A percentile compares a stretch with the other conserved stretches of the same genome.
These are phyloP conservation scores for Diploptera punctata DNA, from an alignment of 2,888 invertebrate genomes.

Conservation along the genomic window DNA sequence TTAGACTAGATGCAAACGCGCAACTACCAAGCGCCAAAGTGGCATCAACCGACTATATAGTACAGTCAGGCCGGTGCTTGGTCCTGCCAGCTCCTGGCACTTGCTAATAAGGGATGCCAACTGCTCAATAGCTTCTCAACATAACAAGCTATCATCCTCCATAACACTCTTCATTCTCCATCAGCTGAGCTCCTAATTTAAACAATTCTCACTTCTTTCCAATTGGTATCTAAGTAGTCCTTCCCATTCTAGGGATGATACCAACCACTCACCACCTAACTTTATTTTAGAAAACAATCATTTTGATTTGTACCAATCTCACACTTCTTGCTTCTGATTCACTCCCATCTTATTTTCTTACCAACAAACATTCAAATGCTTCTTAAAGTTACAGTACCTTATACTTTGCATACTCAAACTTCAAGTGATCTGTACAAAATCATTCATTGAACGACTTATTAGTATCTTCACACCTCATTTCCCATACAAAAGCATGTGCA, in stretches of 20 bases:
- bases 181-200: conserved; percentile 25
- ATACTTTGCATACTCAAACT: not conserved
- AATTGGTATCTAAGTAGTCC: conserved; percentile 53
- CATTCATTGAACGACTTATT: conserved; percentile 15
- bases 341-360: too few species aligned
- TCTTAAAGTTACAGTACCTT: not conserved
- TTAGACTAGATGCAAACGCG: conserved; percentile 52
- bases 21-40: conserved; percentile 50
- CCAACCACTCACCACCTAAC: conserved; percentile 38
- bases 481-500: conserved; percentile 37
- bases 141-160: not conserved
- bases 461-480: conserved; percentile 20
- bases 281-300: not conserved
- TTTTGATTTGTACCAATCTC: conserved; percentile 5
- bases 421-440: not conserved
- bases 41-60: not conserved
- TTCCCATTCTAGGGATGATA: conserved; percentile 45
- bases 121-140: conserved; percentile 22
- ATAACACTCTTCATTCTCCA: conserved; percentile 14
- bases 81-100: conserved; percentile 41
- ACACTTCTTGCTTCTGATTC: not conserved
- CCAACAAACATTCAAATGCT: not conserved
- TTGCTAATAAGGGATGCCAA: conserved; percentile 35
- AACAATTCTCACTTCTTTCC: conserved; percentile 22
- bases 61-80: conserved; percentile 19